phyloP scores from a whole-genome alignment of 1,140 invertebrate species.

The Anastrepha obliqua region DNA sequence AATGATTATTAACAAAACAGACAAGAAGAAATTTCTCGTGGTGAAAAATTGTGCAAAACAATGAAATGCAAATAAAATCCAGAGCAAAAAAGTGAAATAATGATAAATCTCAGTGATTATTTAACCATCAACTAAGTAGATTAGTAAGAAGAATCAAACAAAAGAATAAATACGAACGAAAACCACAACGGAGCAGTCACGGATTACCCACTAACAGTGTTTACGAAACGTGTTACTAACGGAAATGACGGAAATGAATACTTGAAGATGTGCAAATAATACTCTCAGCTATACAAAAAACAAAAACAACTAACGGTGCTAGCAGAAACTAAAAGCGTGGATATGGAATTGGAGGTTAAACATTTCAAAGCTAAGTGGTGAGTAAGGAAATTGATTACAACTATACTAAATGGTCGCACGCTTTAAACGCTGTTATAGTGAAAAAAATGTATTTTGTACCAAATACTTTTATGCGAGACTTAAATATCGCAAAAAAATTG shows the following conservation, averaged over 20 bases:
- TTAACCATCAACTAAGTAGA: background rate
- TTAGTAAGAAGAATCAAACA: slow-evolving; percentile 3
- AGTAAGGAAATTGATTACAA: background rate
- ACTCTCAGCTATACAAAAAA: background rate
- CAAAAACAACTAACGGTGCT: background rate
- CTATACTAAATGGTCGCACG: background rate
- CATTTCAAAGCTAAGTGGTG: background rate
- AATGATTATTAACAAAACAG: background rate
- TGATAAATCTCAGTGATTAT: slow-evolving; percentile 8
- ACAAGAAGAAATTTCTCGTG: background rate
- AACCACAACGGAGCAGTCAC: background rate
- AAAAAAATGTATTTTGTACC: no score
- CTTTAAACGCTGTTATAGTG: no score
- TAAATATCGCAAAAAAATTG: no score
- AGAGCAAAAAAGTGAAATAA: background rate
- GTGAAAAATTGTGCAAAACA: background rate
- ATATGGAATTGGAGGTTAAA: background rate
- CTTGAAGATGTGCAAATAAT: slow-evolving; percentile 39
- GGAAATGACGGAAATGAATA: background rate
- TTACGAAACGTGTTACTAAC: background rate
- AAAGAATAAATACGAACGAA: background rate
- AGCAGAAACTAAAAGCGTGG: background rate
- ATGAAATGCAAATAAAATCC: background rate
- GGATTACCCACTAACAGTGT: background rate
- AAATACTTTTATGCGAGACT: no score